These are phyloP conservation scores for Reinhardtius hippoglossoides DNA, from an alignment of 2,113 vertebrate species.

Conservation along the genomic window DNA sequence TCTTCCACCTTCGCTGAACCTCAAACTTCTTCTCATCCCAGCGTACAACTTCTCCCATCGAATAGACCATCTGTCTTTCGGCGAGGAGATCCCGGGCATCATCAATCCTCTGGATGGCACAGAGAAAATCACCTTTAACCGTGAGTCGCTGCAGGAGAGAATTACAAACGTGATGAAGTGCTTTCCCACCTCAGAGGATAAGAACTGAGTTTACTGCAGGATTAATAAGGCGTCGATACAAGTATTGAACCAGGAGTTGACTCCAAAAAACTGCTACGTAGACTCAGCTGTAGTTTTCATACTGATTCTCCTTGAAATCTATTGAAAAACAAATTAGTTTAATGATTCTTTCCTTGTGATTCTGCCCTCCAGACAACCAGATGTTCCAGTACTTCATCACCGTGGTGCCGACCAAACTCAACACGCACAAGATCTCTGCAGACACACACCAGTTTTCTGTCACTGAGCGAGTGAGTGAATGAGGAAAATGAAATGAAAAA, in stretches of 20 bases:
- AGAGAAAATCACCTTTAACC: slow-evolving; percentile 93
- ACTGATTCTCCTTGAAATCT: background rate
- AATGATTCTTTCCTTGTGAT: background rate
- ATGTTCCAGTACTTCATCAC: slow-evolving; percentile 99
- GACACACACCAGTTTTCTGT: slow-evolving; percentile 98
- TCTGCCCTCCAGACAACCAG: slow-evolving; percentile 89
- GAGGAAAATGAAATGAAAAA: background rate
- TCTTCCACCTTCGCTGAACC: background rate
- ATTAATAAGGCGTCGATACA: background rate
- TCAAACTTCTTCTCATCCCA: slow-evolving; percentile 56
- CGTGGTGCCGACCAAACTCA: slow-evolving; percentile 94
- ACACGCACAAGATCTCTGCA: slow-evolving; percentile 91
- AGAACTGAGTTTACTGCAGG: background rate
- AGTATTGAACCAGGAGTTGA: background rate
- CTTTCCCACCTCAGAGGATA: too few relatives aligned
- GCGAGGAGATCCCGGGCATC: slow-evolving; percentile 92
- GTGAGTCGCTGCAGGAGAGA: slow-evolving; percentile 80
- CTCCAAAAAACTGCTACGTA: too few relatives aligned
- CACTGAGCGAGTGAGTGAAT: slow-evolving; percentile 90
- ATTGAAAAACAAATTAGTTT: background rate
- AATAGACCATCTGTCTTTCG: slow-evolving; percentile 97
- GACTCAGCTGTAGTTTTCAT: background rate
- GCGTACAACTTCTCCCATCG: slow-evolving; percentile 98
- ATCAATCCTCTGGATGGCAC: slow-evolving; percentile 97
- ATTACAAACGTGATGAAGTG: background rate